Evolutionary conservation across 37 sponge, comb jelly and placozoan genomes (phyloP), one percentile per base, ranked within the genome.

Genomic region (Oscarella lobularis): DNA sequence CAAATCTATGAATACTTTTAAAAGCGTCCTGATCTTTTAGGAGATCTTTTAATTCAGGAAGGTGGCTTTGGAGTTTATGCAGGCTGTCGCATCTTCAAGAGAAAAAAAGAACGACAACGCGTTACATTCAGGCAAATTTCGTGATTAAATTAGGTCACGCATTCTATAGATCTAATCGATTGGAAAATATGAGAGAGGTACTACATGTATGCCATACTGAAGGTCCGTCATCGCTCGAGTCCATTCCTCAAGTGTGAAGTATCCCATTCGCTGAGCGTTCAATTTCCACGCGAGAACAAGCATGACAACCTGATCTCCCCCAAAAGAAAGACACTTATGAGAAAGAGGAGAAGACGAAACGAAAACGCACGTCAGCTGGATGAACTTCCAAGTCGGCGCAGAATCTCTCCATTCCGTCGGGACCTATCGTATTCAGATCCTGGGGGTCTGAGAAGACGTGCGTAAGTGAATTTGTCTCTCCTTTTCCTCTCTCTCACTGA

Each of bases 201-300:
- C n/a, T n/a, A n/a, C 60, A 48, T 48, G 9, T 48, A 48, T 48
- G 9, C 60, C 60, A 27, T 48, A 48, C 60, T 48, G 9, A 48
- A 48, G 60, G 20, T 74, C 31, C 72, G 37, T 20, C 80, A 79
- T 74, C 35, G 74, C 80, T 32, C 31, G 40, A 33, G 70, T 40
- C 80, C 80, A 79, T 71, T 79, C 80, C 39, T 3, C 40, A 3
- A 30, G 3, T 32, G 80, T 72, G 54, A 79, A 79, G 55, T 79
- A 79, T 39, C 80, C 80, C 80, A 79, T 79, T 1, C 80, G 72
- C 29, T 3, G 29, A 1, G 80, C 80, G 3, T 77, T 37, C 80
- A 79, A 73, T 4, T 74, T 34, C 80, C 80, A 79, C 0, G 80
- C 73, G 32, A 79, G 20, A 1, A 79, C 73, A 37, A 79, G 33